phyloP scores from a whole-genome alignment of 2,797 vertebrate genomes.

The Amblyraja radiata region DNA sequence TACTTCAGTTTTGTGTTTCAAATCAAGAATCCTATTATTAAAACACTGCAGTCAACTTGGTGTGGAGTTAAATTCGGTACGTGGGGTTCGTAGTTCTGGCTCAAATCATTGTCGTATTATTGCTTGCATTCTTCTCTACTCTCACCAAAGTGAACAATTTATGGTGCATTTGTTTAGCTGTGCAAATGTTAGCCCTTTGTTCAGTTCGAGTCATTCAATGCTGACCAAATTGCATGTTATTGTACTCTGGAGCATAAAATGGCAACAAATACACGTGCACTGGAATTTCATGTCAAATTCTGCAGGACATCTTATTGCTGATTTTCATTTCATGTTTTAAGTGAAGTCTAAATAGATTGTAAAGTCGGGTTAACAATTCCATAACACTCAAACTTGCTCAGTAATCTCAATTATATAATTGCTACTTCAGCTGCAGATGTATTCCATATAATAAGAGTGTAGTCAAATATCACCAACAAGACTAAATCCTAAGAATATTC shows the following conservation, averaged over 20 bases:
- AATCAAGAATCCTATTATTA: neutral
- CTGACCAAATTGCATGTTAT: neutral
- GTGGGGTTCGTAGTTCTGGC: neutral
- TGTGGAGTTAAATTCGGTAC: neutral
- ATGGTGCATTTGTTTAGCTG: neutral
- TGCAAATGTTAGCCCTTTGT: neutral
- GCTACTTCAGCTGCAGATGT: neutral
- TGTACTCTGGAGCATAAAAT: neutral
- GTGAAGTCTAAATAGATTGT: neutral
- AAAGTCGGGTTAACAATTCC: neutral
- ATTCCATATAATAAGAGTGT: too few species aligned
- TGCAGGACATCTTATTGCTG: neutral
- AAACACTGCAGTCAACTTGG: neutral
- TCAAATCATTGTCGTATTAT: neutral
- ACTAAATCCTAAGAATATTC: neutral
- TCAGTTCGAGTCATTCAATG: neutral
- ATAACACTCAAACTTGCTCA: neutral
- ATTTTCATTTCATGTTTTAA: neutral
- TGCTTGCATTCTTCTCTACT: neutral
- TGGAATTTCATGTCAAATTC: neutral
- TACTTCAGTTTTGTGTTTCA: neutral
- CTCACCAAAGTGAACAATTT: neutral
- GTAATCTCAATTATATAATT: neutral
- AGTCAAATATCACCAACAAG: neutral
- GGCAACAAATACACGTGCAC: neutral